Percentiles rank a stretch among this genome's conserved stretches.
Evolutionary conservation across 1,140 invertebrate genomes (phyloP).

Genomic region (Apocrypta bakeri): DNA sequence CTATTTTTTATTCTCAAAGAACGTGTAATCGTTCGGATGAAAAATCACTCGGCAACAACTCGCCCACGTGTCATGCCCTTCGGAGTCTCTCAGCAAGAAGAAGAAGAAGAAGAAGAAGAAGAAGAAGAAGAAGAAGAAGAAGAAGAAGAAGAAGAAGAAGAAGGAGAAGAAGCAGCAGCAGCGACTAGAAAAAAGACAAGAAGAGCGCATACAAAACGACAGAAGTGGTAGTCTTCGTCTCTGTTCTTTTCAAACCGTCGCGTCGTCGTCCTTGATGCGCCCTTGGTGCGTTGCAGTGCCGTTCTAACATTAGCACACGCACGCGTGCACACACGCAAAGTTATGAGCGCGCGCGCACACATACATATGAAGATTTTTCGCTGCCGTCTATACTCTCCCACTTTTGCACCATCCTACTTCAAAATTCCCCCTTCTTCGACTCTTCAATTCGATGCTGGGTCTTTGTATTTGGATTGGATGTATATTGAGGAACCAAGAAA

Average conservation of each 20-base stretch:
- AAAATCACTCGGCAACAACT: no score
- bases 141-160: not conserved
- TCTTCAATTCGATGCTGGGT: not conserved
- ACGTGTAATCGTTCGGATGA: no score
- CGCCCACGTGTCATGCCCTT: not conserved
- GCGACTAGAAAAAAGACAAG: slow-evolving; percentile 11
- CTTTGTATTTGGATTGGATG: not conserved
- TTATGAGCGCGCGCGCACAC: no score
- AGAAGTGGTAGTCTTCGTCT: not conserved
- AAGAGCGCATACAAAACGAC: not conserved
- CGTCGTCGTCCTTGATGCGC: slow-evolving; percentile 58
- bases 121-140: no score
- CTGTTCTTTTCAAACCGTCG: not conserved
- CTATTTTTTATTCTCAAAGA: no score
- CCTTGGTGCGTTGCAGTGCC: slow-evolving; percentile 58
- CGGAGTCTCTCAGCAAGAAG: not conserved
- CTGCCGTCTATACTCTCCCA: not conserved
- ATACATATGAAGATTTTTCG: not conserved
- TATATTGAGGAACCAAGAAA: no score
- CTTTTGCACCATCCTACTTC: not conserved
- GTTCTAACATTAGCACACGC: slow-evolving; percentile 56
- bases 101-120: no score
- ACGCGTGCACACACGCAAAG: not conserved
- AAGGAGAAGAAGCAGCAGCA: no score
- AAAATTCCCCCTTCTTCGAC: not conserved